Evolutionary conservation across 2,113 vertebrate species (phyloP).

Genomic region (Cephalopterus ornatus): DNA sequence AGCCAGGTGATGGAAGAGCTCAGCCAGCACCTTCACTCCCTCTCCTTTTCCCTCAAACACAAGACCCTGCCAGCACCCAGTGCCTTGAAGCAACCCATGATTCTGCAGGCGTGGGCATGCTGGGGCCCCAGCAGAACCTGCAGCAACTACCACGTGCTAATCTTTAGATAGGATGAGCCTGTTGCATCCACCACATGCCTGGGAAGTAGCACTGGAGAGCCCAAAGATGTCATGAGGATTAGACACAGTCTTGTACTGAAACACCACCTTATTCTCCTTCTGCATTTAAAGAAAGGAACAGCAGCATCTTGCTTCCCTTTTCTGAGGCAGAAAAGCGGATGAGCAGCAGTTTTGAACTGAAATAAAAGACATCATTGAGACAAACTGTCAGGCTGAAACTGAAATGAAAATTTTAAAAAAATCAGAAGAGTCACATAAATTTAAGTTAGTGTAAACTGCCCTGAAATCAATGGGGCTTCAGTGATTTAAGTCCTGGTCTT

Average conservation of each 20-base stretch:
- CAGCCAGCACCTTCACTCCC: background rate
- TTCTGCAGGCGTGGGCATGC: accelerated
- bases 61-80: background rate
- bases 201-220: background rate
- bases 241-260: background rate
- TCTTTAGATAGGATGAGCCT: accelerated
- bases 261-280: background rate
- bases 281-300: background rate
- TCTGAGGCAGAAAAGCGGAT: constrained; percentile 22
- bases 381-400: background rate
- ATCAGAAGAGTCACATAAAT: background rate
- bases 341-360: constrained; percentile 9
- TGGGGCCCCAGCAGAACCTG: background rate
- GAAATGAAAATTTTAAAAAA: background rate
- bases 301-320: constrained; percentile 13
- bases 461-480: background rate
- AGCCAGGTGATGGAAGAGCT: background rate
- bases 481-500: background rate
- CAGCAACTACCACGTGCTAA: background rate
- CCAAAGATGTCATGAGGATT: background rate
- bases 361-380: constrained; percentile 20
- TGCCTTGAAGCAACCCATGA: accelerated
- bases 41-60: background rate
- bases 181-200: background rate
- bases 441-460: background rate